phyloP scores from a whole-genome alignment of 2,797 vertebrate genomes.

The Hoplostethus atlanticus region DNA sequence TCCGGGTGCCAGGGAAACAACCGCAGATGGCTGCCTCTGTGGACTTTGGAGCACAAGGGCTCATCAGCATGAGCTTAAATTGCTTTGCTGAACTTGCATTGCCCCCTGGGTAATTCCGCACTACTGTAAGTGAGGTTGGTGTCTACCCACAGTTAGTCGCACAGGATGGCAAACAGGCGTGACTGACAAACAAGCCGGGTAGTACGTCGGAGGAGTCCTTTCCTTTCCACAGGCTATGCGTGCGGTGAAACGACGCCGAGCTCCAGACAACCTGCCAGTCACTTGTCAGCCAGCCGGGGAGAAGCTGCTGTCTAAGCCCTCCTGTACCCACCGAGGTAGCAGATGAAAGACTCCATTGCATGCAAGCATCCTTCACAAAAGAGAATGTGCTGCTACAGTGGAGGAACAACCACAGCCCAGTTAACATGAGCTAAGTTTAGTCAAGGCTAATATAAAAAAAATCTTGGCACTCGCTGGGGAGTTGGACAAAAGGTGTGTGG shows the following conservation, averaged over 20 bases:
- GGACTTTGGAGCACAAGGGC: constrained; percentile 11
- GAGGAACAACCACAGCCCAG: constrained; percentile 12
- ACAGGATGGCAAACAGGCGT: constrained; percentile 25
- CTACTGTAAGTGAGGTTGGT: constrained; percentile 8
- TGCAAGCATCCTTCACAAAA: constrained; percentile 1
- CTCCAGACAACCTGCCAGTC: constrained; percentile 30
- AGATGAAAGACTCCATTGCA: constrained; percentile 9
- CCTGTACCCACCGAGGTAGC: neutral
- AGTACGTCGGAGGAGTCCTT: constrained; percentile 5
- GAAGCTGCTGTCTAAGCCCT: constrained; percentile 23
- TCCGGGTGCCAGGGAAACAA: constrained; percentile 31
- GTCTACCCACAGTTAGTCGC: constrained; percentile 40
- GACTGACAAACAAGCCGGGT: constrained; percentile 26
- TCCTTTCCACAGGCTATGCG: neutral
- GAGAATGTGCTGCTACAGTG: neutral
- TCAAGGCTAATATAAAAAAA: constrained; percentile 12
- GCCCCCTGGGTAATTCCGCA: constrained; percentile 29
- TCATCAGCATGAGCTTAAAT: no score
- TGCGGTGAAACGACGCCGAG: constrained; percentile 5
- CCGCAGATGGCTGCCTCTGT: constrained; percentile 51
- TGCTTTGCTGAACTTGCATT: constrained; percentile 36
- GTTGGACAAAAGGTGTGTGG: constrained; percentile 58
- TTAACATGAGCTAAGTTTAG: constrained; percentile 43
- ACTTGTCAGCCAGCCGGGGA: constrained; percentile 27
- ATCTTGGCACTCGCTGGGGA: constrained; percentile 29